These are phyloP conservation scores for Dicaeum eximium DNA, from an alignment of 2,113 vertebrate genomes.

Conservation along the genomic window DNA sequence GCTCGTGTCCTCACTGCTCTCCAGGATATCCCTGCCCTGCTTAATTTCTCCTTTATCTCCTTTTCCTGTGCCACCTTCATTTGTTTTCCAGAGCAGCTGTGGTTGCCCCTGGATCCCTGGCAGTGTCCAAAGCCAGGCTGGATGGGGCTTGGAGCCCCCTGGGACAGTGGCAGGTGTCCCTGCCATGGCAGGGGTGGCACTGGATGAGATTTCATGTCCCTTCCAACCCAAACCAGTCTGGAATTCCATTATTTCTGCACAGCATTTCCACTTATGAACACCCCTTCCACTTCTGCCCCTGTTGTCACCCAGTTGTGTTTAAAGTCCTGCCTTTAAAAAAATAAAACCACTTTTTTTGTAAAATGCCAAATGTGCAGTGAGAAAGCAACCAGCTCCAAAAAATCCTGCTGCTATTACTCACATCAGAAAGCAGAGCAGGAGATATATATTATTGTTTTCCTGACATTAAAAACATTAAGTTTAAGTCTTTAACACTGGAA, in stretches of 20 bases:
- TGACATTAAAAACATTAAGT: not conserved
- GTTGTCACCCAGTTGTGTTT: not conserved
- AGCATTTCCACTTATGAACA: not conserved
- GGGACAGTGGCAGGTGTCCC: not conserved
- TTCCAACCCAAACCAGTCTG: not conserved
- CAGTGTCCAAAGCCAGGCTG: not conserved
- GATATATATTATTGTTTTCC: not conserved
- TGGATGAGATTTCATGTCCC: not conserved
- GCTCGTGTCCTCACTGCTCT: not conserved
- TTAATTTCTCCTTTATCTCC: not conserved
- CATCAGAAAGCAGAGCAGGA: not conserved
- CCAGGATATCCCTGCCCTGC: not conserved
- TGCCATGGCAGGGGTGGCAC: not conserved
- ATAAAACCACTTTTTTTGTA: accelerated
- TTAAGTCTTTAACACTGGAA: not conserved
- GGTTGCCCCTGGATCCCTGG: not conserved
- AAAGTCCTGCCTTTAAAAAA: not conserved
- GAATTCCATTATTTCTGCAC: not conserved
- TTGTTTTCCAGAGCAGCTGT: not conserved
- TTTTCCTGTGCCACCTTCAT: not conserved
- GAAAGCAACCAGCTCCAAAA: not conserved
- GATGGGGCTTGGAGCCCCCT: not conserved
- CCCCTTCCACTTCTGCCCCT: not conserved
- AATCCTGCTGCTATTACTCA: not conserved
- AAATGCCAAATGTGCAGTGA: not conserved